These are phyloP conservation scores for Stegodyphus mimosarum DNA, from an alignment of 1,140 invertebrate genomes.

Conservation along the genomic window DNA sequence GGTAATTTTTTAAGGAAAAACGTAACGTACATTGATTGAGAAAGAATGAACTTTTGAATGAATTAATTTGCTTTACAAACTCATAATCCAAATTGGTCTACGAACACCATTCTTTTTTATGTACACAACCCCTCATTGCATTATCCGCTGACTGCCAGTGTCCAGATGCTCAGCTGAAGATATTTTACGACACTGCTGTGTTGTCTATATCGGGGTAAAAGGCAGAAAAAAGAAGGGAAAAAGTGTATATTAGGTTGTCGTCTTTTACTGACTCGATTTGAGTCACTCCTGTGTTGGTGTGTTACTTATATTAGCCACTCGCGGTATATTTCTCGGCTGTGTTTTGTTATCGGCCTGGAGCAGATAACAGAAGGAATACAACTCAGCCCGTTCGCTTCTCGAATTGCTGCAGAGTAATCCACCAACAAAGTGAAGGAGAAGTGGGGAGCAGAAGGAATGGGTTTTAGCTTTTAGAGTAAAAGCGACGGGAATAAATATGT, in stretches of 20 bases:
- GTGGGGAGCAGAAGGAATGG: slow-evolving; percentile 22
- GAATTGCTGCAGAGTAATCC: neutral
- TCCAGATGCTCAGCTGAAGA: slow-evolving; percentile 45
- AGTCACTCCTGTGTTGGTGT: slow-evolving; percentile 9
- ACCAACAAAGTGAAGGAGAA: neutral
- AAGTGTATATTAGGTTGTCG: slow-evolving; percentile 44
- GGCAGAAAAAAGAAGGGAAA: slow-evolving; percentile 13
- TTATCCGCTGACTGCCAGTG: slow-evolving; percentile 47
- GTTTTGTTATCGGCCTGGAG: slow-evolving; percentile 7
- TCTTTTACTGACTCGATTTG: slow-evolving; percentile 27
- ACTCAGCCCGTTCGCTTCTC: slow-evolving; percentile 13
- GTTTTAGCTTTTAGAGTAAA: slow-evolving; percentile 57
- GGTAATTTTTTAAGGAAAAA: too few relatives aligned
- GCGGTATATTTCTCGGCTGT: neutral
- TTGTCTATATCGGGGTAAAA: slow-evolving; percentile 39
- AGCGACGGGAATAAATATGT: slow-evolving; percentile 51
- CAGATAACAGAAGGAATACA: slow-evolving; percentile 18
- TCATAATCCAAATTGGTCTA: too few relatives aligned
- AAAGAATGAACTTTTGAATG: too few relatives aligned
- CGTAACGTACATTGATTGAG: too few relatives aligned
- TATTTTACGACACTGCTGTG: slow-evolving; percentile 46
- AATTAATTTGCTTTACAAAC: too few relatives aligned
- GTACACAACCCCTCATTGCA: neutral
- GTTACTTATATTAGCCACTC: slow-evolving; percentile 54
- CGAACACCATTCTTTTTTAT: neutral